Base-by-base conservation (phyloP, 2,113 vertebrate species). In the Archilochus colubris region DNA sequence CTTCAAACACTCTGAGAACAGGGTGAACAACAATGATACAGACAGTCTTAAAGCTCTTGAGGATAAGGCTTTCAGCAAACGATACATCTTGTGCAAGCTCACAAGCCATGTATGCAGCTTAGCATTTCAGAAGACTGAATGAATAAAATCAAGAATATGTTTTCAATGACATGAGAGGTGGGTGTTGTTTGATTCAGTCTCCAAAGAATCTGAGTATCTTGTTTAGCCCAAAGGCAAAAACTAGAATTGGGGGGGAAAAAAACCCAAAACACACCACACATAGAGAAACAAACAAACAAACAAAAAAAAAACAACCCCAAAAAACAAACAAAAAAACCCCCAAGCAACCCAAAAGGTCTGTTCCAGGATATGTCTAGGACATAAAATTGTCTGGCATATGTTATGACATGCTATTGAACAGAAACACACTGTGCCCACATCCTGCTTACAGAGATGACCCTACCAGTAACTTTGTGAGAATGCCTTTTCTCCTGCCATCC, bases 1-100 rank as follows among this genome's bases (percentile, higher is more conserved):
- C 88, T 86, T 93, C 76, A 85, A 87, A 91, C 59, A 93, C 57
- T 59, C 84, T 27, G 79, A 91, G 85, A 90, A 86, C 12, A 70
- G 44, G 75, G 44, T 50, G 78, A 92, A 89, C 73, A 83, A 74
- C 82, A 89, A 64, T 0, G 2, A 83, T 33, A 28, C 44, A 93
- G 67, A 67, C 20, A 61, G 68, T n/a, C 54, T 81, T 58, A 72
- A 78, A 64, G 48, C 64, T 59, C 59, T 70, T 38, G 61, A 93
- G 79, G 18, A 68, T 53, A 80, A 73, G 59, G 33, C 58, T 82
- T 90, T n/a, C 91, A 85, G 62, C 64, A 92, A 90, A 72, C 48
- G 31, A 72, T 22, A 43, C 0, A 23, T 57, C 67, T 57, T 12
- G 54, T 6, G 3, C 48, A 81, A 0, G 3, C 57, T 86, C 72